phyloP scores from a whole-genome alignment of 2,888 invertebrate genomes.

The Tinea semifulvella region DNA sequence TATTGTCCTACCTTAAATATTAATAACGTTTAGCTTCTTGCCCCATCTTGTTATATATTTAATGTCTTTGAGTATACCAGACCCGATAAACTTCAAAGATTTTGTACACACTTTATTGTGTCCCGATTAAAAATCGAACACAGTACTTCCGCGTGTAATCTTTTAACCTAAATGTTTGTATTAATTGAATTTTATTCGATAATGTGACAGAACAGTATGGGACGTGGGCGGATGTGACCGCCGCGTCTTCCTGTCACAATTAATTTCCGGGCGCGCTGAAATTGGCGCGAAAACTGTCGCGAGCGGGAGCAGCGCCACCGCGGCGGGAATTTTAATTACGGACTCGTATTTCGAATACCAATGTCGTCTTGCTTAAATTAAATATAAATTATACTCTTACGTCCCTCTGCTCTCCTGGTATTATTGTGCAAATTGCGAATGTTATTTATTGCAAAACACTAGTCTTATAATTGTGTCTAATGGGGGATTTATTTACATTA shows the following conservation, averaged over 20 bases:
- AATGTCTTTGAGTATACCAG: no score
- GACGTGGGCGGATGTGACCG: conserved; percentile 50
- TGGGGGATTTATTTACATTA: neutral
- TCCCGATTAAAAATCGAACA: no score
- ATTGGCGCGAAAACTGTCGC: conserved; percentile 68
- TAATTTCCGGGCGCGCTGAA: conserved; percentile 67
- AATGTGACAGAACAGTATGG: conserved; percentile 3
- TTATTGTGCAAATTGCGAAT: conserved; percentile 23
- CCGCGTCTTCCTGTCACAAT: conserved; percentile 67
- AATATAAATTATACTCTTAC: conserved; percentile 66
- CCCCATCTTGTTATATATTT: no score
- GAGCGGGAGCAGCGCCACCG: conserved; percentile 42
- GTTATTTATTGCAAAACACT: conserved; percentile 9
- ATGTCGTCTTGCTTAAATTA: conserved; percentile 68
- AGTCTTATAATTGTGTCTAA: neutral
- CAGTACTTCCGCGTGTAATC: no score
- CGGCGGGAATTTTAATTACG: conserved; percentile 67
- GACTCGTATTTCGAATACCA: conserved; percentile 66
- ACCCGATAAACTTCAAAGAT: no score
- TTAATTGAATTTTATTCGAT: conserved; percentile 12
- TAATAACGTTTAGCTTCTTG: no score
- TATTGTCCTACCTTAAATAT: no score
- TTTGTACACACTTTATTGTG: conserved; percentile 1
- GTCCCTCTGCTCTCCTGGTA: conserved; percentile 54
- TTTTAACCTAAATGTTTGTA: conserved; percentile 11